phyloP scores from a whole-genome alignment of 2,797 vertebrate genomes.

The Rhinatrema bivittatum region DNA sequence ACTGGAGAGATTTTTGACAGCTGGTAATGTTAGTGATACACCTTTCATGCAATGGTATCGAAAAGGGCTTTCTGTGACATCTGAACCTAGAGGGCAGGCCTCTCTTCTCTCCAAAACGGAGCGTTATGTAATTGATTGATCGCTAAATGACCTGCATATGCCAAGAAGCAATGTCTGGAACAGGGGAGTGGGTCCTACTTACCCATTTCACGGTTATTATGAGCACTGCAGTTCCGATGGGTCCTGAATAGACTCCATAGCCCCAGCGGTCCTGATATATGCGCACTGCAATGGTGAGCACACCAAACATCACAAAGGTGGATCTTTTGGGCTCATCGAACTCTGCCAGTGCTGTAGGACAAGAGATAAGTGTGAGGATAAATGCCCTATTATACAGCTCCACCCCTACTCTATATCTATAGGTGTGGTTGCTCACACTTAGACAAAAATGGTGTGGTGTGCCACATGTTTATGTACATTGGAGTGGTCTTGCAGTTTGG shows the following conservation, averaged over 20 bases:
- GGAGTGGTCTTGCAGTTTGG: no score
- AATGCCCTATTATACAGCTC: background rate
- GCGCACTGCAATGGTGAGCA: conserved; percentile 79
- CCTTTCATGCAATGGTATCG: no score
- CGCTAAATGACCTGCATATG: no score
- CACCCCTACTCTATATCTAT: background rate
- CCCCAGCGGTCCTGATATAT: conserved; percentile 89
- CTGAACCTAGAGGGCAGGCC: no score
- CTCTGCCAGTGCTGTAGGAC: conserved; percentile 76
- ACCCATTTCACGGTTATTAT: conserved; percentile 91
- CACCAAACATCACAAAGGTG: conserved; percentile 83
- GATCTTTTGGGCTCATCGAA: conserved; percentile 92
- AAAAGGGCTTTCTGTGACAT: no score
- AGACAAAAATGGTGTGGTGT: background rate
- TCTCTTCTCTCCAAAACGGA: no score
- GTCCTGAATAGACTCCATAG: conserved; percentile 90
- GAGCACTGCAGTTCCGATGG: conserved; percentile 84
- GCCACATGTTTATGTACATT: background rate
- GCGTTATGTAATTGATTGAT: no score
- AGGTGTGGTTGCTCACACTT: background rate
- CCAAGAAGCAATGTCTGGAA: no score
- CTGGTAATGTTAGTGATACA: no score
- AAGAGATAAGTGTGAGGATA: background rate
- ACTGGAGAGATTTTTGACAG: no score
- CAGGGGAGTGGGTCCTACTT: no score